Evolutionary conservation across 2,113 vertebrate species (phyloP).

Genomic region (Leuciscus idus): DNA sequence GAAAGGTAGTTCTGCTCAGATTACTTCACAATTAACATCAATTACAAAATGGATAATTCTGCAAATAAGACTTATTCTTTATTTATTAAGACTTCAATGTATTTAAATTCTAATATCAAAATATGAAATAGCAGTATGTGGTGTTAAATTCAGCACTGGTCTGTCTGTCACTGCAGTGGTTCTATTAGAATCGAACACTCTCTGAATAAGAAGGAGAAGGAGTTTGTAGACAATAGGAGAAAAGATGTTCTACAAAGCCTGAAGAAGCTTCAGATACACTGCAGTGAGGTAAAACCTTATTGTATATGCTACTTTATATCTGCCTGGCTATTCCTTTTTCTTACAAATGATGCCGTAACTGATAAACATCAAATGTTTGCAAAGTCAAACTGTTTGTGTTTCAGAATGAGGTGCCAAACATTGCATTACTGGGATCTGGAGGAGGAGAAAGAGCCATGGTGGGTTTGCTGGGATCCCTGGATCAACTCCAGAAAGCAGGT

Average conservation of each 20-base stretch:
- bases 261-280: not conserved
- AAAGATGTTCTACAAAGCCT: not conserved
- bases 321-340: too few species aligned
- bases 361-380: not conserved
- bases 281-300: not conserved
- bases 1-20: not conserved
- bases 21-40: too few species aligned
- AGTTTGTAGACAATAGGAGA: not conserved
- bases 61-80: too few species aligned
- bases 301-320: too few species aligned
- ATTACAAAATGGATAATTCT: too few species aligned
- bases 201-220: not conserved
- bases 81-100: too few species aligned
- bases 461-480: too few species aligned
- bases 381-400: not conserved
- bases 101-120: too few species aligned
- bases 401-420: not conserved
- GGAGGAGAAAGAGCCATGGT: too few species aligned
- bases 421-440: slow-evolving; percentile 47
- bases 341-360: not conserved
- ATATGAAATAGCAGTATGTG: not conserved
- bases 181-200: slow-evolving; percentile 16
- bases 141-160: not conserved
- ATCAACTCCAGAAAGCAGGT: too few species aligned
- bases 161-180: not conserved